Conservation (phyloP, 1,140 invertebrate genomes). For the Camponotus floridanus region DNA sequence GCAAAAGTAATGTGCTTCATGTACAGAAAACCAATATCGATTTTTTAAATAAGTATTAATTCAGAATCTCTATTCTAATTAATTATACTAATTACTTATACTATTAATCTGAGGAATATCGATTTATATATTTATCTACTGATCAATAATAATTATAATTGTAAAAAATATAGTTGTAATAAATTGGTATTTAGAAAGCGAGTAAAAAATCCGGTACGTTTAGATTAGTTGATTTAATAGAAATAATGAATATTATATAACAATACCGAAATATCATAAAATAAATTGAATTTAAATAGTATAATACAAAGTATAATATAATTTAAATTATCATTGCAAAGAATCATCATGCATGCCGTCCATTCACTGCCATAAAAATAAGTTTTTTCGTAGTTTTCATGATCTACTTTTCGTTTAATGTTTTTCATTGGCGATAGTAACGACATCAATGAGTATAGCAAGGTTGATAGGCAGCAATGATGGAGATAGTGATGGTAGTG, state of each 20-base stretch:
- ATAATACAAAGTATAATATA: background rate
- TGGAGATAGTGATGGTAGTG: conserved; percentile 18
- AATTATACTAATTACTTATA: background rate
- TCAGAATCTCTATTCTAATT: background rate
- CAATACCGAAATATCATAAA: background rate
- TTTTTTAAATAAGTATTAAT: background rate
- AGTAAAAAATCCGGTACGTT: background rate
- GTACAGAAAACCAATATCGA: background rate
- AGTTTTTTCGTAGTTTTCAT: background rate
- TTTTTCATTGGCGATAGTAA: conserved; percentile 21
- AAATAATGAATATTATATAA: background rate
- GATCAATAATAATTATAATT: background rate
- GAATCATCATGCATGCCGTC: background rate
- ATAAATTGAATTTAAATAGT: background rate
- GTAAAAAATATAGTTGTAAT: background rate
- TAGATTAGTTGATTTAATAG: no score
- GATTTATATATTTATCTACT: background rate
- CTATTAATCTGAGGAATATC: background rate
- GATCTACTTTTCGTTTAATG: background rate
- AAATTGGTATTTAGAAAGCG: background rate
- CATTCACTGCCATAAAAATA: background rate
- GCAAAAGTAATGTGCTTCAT: background rate
- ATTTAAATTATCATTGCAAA: background rate
- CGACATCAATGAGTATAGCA: conserved; percentile 12
- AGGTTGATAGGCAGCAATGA: background rate